Percentiles rank a stretch among this genome's conserved stretches.
These are phyloP conservation scores for Zygogramma bicolorata DNA, from an alignment of 2,888 invertebrate genomes.

Conservation along the genomic window DNA sequence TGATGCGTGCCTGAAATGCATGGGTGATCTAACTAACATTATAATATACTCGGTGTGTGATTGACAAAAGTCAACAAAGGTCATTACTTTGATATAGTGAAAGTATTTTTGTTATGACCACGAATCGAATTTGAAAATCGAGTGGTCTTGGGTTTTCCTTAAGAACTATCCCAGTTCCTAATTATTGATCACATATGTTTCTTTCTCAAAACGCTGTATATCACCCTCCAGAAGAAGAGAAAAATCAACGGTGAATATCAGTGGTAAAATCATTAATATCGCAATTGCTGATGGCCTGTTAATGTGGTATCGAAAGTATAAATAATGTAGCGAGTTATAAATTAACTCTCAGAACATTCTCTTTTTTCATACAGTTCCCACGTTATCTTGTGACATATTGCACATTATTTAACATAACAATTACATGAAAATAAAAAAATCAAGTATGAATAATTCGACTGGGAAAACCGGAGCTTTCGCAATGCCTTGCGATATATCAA, in stretches of 20 bases:
- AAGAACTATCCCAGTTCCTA: too few relatives aligned
- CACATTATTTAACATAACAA: constrained; percentile 12
- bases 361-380: constrained; percentile 13
- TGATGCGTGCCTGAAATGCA: too few relatives aligned
- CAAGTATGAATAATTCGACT: background rate
- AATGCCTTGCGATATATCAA: background rate
- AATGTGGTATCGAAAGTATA: background rate
- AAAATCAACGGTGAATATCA: background rate
- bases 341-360: background rate
- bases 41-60: too few relatives aligned
- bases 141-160: too few relatives aligned
- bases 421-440: constrained; percentile 13
- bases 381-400: constrained; percentile 12
- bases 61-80: too few relatives aligned
- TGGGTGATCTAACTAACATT: too few relatives aligned
- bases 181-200: too few relatives aligned
- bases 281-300: background rate
- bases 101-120: too few relatives aligned
- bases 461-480: constrained; percentile 12
- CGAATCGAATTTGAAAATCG: too few relatives aligned
- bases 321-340: background rate
- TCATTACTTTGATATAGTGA: too few relatives aligned
- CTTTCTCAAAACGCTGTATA: too few relatives aligned
- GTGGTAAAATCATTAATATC: background rate
- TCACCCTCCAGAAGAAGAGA: background rate